phyloP scores from a whole-genome alignment of 2,113 vertebrate species.

The Gasterosteus aculeatus region DNA sequence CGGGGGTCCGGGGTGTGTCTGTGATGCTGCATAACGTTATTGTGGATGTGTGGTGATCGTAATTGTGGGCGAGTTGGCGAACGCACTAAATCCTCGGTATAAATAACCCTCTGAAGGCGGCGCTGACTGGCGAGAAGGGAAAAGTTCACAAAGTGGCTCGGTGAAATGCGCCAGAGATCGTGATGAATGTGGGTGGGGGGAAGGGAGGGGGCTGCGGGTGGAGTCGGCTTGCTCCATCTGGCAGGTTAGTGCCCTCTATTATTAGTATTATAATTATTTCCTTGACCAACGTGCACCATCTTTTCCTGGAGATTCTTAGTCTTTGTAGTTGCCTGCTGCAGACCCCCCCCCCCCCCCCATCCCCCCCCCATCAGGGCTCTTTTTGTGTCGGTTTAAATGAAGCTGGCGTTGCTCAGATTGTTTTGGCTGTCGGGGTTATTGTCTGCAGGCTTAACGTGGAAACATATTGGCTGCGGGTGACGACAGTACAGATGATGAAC shows the following conservation, averaged over 20 bases:
- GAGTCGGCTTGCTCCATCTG: conserved; percentile 3
- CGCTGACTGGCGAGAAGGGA: conserved; percentile 12
- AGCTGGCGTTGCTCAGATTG: conserved; percentile 49
- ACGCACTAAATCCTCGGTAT: conserved; percentile 30
- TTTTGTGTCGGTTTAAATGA: conserved; percentile 59
- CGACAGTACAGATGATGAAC: conserved; percentile 51
- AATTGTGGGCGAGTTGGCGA: conserved; percentile 48
- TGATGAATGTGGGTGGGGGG: not conserved
- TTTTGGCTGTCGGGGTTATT: conserved; percentile 64
- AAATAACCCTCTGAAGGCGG: conserved; percentile 40
- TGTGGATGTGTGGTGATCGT: conserved; percentile 16
- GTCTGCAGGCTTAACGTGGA: conserved; percentile 57
- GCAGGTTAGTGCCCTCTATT: conserved; percentile 41
- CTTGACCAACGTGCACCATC: conserved; percentile 32
- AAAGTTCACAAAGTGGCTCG: conserved; percentile 22
- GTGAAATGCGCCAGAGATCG: not conserved
- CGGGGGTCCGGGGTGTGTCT: conserved; percentile 10
- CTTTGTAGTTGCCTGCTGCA: conserved; percentile 22
- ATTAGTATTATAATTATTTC: conserved; percentile 15
- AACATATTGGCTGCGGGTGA: conserved; percentile 60
- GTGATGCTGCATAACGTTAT: conserved; percentile 30
- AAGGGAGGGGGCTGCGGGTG: not conserved
- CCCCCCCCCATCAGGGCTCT: conserved; percentile 15
- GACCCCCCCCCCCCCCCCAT: conserved; percentile 13
- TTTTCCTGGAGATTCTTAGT: conserved; percentile 8